Conservation (phyloP, 2,797 vertebrate species). For the Vespertilio murinus region DNA sequence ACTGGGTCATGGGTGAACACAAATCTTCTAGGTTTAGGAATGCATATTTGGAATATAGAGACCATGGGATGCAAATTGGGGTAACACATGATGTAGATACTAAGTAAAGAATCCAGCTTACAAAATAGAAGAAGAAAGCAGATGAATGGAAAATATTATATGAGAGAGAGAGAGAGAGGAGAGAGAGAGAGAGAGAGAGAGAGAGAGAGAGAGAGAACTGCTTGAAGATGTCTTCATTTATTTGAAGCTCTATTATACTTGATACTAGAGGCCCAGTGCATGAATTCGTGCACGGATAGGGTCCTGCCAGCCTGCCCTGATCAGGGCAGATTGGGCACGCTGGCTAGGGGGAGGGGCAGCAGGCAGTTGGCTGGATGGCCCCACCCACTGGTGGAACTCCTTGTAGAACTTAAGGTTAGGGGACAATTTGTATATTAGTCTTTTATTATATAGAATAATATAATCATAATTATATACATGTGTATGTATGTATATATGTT, state of each 20-base stretch:
- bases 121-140: not conserved
- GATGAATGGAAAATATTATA: not conserved
- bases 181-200: not conserved
- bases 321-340: accelerated
- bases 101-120: not conserved
- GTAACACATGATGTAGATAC: not conserved
- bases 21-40: not conserved
- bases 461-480: not conserved
- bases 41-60: not conserved
- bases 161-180: not conserved
- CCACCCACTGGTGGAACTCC: no score
- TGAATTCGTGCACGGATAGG: no score
- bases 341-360: no score
- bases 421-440: no score
- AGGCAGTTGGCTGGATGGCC: no score
- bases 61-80: not conserved
- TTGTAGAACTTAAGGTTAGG: no score
- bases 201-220: not conserved
- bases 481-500: no score
- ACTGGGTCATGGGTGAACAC: no score
- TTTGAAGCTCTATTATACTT: not conserved
- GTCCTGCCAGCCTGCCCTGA: no score
- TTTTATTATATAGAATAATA: no score
- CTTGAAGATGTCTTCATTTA: not conserved
- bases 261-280: no score